These are phyloP conservation scores for Gymnocheta viridis DNA, from an alignment of 2,888 invertebrate species.

Conservation along the genomic window DNA sequence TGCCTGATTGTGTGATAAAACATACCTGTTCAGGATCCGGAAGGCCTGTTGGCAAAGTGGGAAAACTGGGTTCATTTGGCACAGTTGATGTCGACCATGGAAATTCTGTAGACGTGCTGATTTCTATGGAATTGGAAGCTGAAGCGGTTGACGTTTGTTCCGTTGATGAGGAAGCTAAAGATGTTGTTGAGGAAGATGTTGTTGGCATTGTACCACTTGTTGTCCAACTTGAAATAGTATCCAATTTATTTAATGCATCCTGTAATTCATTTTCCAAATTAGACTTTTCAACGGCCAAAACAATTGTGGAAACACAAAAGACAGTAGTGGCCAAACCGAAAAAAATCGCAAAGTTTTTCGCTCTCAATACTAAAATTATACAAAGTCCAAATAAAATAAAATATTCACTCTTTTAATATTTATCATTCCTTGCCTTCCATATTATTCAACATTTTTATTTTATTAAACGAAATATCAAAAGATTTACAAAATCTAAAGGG, in stretches of 20 bases:
- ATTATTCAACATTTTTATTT: conserved; percentile 60
- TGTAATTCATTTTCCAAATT: conserved; percentile 77
- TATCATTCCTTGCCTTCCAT: no score
- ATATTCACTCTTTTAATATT: no score
- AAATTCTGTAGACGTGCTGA: conserved; percentile 40
- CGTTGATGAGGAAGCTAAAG: conserved; percentile 10
- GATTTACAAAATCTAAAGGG: not conserved
- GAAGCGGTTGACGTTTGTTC: not conserved
- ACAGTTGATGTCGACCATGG: conserved; percentile 60
- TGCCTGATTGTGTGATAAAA: no score
- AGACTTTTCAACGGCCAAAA: conserved; percentile 82
- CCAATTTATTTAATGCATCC: conserved; percentile 76
- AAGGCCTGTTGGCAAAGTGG: conserved; percentile 77
- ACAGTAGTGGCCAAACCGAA: conserved; percentile 77
- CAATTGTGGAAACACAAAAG: conserved; percentile 84
- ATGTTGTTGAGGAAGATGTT: conserved; percentile 30
- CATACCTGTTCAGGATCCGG: conserved; percentile 77
- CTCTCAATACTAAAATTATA: conserved; percentile 74
- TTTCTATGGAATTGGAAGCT: conserved; percentile 9
- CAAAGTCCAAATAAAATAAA: no score
- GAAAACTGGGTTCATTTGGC: conserved; percentile 71
- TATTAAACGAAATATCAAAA: not conserved
- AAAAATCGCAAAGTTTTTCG: conserved; percentile 77
- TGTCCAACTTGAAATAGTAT: conserved; percentile 63
- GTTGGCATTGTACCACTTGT: conserved; percentile 55